Evolutionary conservation across 2,797 vertebrate species (phyloP), one percentile per base, ranked within the genome.

Genomic region (Dendrocincla fuliginosa): DNA sequence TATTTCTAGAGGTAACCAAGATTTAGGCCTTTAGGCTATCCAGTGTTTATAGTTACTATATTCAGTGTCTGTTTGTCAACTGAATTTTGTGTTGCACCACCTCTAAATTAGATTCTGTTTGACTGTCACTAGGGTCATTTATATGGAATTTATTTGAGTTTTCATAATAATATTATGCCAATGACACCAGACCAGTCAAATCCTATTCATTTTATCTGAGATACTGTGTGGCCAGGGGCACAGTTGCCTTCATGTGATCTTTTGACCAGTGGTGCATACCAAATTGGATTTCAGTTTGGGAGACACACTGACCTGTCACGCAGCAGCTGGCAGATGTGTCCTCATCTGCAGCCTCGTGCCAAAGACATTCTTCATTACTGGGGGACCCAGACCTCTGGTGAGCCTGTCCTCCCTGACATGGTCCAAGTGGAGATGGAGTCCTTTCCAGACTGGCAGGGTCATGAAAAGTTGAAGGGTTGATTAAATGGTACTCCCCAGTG

Each of bases 291-390:
- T 68, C 37, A 39, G 28, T 33, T 56, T 75, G 6, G 33, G 15
- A 19, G 42, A 49, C 44, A 49, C 1, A 1, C 39, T 73, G 70
- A 13, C 8, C 6, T 30, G 67, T n/a, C 7, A 1, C 1, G 0
- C 55, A 69, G 56, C 17, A 50, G n/a, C n/a, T 44, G 57, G 28
- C 8, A 32, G 27, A 11, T 6, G 11, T 16, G 15, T 60, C 15
- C 64, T 73, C 24, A 11, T 23, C 74, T 68, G 44, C 63, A 84
- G 50, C 32, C 47, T 70, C 10, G 22, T 68, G 53, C 57, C 50
- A 70, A 14, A 46, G 42, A 8, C 0, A 1, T 8, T 67, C 9
- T 39, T 30, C 19, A 4, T 17, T 50, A 3, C 49, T 65, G 16
- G 49, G 71, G n/a, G 42, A 33, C 16, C 15, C 39, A 57, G 42